Evolutionary conservation across 2,888 invertebrate species (phyloP), one percentile per base, ranked within the genome.

Genomic region (Hymenopus coronatus): DNA sequence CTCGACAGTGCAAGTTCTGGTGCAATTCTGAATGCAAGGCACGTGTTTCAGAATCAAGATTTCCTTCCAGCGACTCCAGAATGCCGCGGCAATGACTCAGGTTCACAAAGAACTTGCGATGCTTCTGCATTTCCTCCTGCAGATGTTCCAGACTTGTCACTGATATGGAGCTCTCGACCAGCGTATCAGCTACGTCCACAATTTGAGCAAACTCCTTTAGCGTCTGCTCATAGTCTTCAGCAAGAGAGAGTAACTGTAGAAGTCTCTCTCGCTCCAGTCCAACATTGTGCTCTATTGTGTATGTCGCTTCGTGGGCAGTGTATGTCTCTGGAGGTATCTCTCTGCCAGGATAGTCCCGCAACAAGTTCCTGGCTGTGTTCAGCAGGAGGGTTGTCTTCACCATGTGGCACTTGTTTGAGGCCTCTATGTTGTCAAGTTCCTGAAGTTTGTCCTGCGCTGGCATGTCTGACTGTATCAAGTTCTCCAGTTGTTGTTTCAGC

Each of bases 41-140:
- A 91, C 96, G 95, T 0, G 98, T 97, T 93, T 97, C 97, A 82
- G 94, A 94, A 91, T 98, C 98, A 82, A 98, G 94, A 92, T 97
- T 97, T 91, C 96, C 96, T 93, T 97, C 97, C 33, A 98, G 93
- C 0, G 97, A 97, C 93, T 98, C 98, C 82, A 98, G 94, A 91
- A 98, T 97, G 20, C 97, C 97, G 91, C 97, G 95, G 92, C 98
- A 98, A 91, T 98, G 97, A 91, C 97, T 98, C 14, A 98, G 93
- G 91, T 97, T 98, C 0, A 97, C 97, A 92, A 98, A 98, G 94
- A 98, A 98, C 92, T 97, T 97, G 82, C 98, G 95, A 92, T 98
- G 97, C 92, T 97, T 98, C 92, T 97, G 97, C 93, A 98, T 97
- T 94, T 98, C 98, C 92, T 97, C 97, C 92, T 97, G 97, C n/a